Evolutionary conservation across 64 coral and sea anemone genomes (phyloP), one percentile per base, ranked within the genome.

Genomic region (Catalaphyllia jardinei): DNA sequence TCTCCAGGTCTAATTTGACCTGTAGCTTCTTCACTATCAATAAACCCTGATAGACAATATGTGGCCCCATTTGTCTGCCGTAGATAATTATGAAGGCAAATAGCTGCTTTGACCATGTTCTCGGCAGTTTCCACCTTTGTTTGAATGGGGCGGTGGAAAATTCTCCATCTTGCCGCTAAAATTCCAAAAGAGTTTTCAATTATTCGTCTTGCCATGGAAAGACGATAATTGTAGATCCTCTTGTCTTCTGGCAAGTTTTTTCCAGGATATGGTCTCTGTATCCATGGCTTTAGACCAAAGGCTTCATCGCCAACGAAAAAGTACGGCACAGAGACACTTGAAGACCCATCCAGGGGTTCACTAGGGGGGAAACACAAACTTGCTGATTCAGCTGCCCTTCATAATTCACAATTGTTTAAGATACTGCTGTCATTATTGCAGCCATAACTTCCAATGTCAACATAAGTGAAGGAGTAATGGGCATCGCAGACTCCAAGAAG

Each of bases 11-110:
- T 80, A 27, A 92, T 33, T 38, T 60, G 71, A 35, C 86, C 91
- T 22, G 55, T 72, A 17, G 24, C 25, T 28, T 93, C 86, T 59
- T 93, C 91, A 61, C 69, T 67, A 30, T 93, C 86, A 76, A 88
- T 65, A 27, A 88, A 88, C 0, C 91, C 86, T 6, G n/a, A 10
- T 63, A 78, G 91, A 25, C 49, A 75, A 63, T 93, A 88, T 22
- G 19, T 6, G 28, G 91, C 76, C 12, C 30, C 75, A 51, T 88
- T 71, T 8, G 86, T 88, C 60, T 75, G 20, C 7, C 71, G 77
- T 35, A 93, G 29, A 29, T 82, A 89, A 78, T 93, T 93, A 60
- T 93, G 92, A 17, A 93, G 77, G 64, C 78, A 60, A 54, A 84
- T 57, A 85, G 52, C 19, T 93, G 92, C 92, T 10, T 65, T 33